Evolutionary conservation across 2,797 vertebrate species (phyloP), one percentile per base, ranked within the genome.

Genomic region (Gallinago nigripennis): DNA sequence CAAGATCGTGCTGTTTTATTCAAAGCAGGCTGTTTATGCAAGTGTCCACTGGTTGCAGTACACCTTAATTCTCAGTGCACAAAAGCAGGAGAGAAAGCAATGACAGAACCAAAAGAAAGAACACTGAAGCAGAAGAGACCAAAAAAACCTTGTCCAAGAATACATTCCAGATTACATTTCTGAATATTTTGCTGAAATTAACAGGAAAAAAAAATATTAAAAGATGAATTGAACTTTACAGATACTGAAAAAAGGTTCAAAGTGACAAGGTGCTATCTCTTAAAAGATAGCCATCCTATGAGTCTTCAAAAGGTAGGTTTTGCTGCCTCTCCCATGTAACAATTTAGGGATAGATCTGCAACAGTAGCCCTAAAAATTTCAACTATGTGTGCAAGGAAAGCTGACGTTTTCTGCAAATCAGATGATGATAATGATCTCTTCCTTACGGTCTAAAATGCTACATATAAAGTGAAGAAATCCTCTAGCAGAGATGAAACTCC

Each of bases 31-130:
- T 86, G 78, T 78, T 95, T 91, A 80, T 93, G 73, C 90, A 69
- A 88, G 94, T 43, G 86, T 85, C 94, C 96, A 83, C 77, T 87
- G 92, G 88, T 83, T 92, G 91, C 86, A 90, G 77, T 46, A 37
- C 88, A 94, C 96, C 93, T 95, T 89, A 82, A 92, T 95, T 95
- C 81, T 93, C 37, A 30, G 41, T 75, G 72, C 58, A 86, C 64
- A 86, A 65, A 86, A 91, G 31, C 83, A 76, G 33, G 64, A 84
- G 50, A 45, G 48, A 82, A 87, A 79, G 81, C 72, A 84, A 57
- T 39, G 37, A 57, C 60, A 83, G 81, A 72, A 77, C 23, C 1
- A 6, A 35, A 6, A 51, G 70, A 82, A 84, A 82, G 37, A 65
- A 33, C 78, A 33, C 2, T 75, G 57, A 65, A 72, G 28, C 66